These are phyloP conservation scores for Noturus placidus DNA, from an alignment of 2,113 vertebrate species.

Conservation along the genomic window DNA sequence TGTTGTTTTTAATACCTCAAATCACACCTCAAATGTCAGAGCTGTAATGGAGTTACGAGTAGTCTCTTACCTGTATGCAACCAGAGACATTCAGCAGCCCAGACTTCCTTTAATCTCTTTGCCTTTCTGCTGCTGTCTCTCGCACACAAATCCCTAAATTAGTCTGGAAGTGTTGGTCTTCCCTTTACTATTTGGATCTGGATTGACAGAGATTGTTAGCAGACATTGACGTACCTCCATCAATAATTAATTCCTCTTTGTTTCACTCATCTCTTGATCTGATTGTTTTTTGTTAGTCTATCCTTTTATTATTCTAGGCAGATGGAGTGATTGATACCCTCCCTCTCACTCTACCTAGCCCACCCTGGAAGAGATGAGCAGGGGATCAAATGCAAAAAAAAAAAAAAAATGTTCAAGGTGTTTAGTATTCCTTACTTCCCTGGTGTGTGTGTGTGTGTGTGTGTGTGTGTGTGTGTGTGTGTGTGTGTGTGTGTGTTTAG, in stretches of 20 bases:
- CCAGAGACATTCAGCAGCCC: background rate
- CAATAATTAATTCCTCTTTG: conserved; percentile 17
- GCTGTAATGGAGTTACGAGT: background rate
- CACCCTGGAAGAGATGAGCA: conserved; percentile 35
- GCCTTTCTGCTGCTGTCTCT: background rate
- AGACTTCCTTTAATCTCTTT: conserved; percentile 1
- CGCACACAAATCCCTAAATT: background rate
- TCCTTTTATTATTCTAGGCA: conserved; percentile 57
- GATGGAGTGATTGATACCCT: conserved; percentile 63
- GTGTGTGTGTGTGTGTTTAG: conserved; percentile 31
- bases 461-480: conserved; percentile 1
- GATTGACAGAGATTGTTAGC: conserved; percentile 24
- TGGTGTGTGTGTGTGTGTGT: conserved; percentile 9
- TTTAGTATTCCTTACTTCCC: conserved; percentile 60
- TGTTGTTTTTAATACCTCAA: background rate
- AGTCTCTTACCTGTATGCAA: background rate
- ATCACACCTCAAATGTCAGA: conserved; percentile 4
- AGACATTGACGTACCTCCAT: conserved; percentile 21
- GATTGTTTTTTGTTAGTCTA: conserved; percentile 21
- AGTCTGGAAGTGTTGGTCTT: background rate
- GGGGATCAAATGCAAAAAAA: conserved; percentile 63
- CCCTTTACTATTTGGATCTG: background rate
- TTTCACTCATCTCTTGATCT: conserved; percentile 16
- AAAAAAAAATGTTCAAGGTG: conserved; percentile 61
- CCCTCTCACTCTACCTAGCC: conserved; percentile 53